These are phyloP conservation scores for Meleagris gallopavo DNA, from an alignment of 2,113 vertebrate species.

Conservation along the genomic window DNA sequence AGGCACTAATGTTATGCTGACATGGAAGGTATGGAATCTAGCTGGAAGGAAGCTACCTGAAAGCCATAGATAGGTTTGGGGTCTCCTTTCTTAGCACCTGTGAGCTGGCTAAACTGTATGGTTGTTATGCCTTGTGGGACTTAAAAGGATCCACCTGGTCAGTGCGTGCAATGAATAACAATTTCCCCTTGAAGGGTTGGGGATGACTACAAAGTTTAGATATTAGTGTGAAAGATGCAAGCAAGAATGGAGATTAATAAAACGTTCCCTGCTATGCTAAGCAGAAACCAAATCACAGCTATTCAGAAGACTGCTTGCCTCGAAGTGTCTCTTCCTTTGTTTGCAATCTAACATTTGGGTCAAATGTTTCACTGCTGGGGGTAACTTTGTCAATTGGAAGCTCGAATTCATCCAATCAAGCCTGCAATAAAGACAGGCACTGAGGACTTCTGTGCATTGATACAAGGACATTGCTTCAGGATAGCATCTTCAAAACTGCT, in stretches of 20 bases:
- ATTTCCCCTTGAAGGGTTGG: background rate
- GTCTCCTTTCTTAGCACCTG: background rate
- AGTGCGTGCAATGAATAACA: background rate
- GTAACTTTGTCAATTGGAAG: background rate
- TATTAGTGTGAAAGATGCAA: background rate
- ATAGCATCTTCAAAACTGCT: background rate
- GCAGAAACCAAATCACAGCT: background rate
- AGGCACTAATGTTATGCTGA: background rate
- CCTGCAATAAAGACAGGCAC: background rate
- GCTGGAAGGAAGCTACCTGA: background rate
- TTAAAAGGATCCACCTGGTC: background rate
- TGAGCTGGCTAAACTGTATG: background rate
- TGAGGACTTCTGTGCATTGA: background rate
- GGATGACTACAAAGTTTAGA: background rate
- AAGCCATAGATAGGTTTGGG: background rate
- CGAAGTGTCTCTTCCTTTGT: background rate
- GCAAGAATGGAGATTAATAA: background rate
- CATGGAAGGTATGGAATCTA: accelerated
- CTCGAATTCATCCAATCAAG: background rate
- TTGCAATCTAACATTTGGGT: background rate
- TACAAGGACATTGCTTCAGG: background rate
- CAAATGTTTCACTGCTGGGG: background rate
- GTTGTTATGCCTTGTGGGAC: background rate
- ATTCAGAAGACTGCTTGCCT: background rate
- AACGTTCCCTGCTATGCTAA: background rate